Conservation (phyloP, 2,888 invertebrate species). For the Muscina levida region DNA sequence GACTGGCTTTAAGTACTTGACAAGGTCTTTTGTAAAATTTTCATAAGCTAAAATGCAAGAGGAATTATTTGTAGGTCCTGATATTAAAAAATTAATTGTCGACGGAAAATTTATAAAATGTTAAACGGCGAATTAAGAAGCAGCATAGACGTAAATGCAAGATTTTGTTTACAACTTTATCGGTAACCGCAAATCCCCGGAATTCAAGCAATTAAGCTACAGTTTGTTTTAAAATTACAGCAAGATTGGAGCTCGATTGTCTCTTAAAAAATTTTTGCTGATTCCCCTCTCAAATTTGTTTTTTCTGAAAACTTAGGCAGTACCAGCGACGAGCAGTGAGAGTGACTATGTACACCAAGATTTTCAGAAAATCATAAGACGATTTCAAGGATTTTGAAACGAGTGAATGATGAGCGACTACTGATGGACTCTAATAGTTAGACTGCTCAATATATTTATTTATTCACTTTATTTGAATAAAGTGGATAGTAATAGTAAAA, state of each 20-base stretch:
- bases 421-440: too few species aligned
- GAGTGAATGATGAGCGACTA: background rate
- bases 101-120: constrained; percentile 2
- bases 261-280: background rate
- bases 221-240: background rate
- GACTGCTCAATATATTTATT: too few species aligned
- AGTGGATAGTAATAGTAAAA: too few species aligned
- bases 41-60: too few species aligned
- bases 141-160: background rate
- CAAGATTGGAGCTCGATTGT: background rate
- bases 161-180: background rate
- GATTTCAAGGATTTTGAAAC: background rate
- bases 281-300: background rate
- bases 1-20: too few species aligned
- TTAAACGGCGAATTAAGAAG: too few species aligned
- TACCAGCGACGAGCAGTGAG: background rate
- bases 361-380: background rate
- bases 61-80: too few species aligned
- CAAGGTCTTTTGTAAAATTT: too few species aligned
- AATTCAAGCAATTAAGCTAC: background rate
- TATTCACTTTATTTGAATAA: too few species aligned
- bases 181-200: constrained; percentile 6
- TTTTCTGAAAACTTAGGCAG: background rate
- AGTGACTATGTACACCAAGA: too few species aligned
- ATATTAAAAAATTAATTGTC: too few species aligned